phyloP scores from a whole-genome alignment of 2,797 vertebrate species.

The Phalanger gymnotis region DNA sequence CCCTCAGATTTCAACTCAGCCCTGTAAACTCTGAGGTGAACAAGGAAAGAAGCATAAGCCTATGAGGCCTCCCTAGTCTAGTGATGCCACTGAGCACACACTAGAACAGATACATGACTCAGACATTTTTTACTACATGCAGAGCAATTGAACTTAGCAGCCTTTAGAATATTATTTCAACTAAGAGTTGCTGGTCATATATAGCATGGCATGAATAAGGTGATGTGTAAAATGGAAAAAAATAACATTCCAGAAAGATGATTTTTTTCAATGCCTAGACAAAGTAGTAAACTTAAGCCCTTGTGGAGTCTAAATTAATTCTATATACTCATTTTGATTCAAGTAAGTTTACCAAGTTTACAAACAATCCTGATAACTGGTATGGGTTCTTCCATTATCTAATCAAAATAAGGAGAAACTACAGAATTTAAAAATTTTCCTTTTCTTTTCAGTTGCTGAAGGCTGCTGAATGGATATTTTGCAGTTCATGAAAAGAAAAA shows the following conservation, averaged over 20 bases:
- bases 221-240: neutral
- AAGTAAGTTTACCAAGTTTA: neutral
- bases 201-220: neutral
- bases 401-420: neutral
- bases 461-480: neutral
- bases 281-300: neutral
- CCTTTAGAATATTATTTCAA: conserved; percentile 36
- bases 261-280: neutral
- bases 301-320: neutral
- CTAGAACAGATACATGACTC: conserved; percentile 31
- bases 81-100: neutral
- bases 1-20: neutral
- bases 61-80: conserved; percentile 3
- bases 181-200: conserved; percentile 17
- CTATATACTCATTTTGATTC: neutral
- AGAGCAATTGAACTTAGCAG: conserved; percentile 28
- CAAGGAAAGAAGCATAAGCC: conserved; percentile 4
- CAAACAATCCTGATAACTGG: neutral
- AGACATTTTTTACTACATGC: conserved; percentile 1
- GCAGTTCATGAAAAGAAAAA: conserved; percentile 4
- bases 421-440: neutral
- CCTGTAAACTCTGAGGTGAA: conserved; percentile 22
- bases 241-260: neutral
- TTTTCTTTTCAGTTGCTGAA: neutral
- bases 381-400: neutral